Percentiles rank a stretch among this genome's conserved stretches.
These are phyloP conservation scores for Nomia melanderi DNA, from an alignment of 1,140 invertebrate species.

Conservation along the genomic window DNA sequence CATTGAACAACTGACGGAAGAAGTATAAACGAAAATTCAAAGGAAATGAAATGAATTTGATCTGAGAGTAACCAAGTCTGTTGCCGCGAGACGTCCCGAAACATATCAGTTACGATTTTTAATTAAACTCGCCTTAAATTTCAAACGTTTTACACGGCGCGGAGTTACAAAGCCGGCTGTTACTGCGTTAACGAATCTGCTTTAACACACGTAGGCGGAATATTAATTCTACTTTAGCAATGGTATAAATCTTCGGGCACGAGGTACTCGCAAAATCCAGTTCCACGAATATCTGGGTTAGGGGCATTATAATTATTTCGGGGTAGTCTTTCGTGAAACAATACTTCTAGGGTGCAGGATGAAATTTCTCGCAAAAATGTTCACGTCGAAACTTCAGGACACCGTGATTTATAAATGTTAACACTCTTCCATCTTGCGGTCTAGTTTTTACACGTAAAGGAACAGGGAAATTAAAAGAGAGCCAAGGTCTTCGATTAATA, in stretches of 20 bases:
- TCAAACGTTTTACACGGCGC: not conserved
- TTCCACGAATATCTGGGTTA: not conserved
- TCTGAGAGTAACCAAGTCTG: too few species aligned
- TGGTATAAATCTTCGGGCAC: not conserved
- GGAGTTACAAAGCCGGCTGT: not conserved
- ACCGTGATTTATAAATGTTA: not conserved
- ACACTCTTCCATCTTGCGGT: too few species aligned
- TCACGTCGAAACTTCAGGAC: not conserved
- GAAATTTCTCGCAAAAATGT: not conserved
- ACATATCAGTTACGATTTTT: not conserved
- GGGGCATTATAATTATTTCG: conserved; percentile 2
- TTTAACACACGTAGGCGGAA: not conserved
- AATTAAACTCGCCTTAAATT: not conserved
- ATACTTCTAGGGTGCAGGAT: not conserved
- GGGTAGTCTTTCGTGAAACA: not conserved
- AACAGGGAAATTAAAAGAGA: too few species aligned
- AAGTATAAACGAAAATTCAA: too few species aligned
- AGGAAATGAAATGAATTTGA: too few species aligned
- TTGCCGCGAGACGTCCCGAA: not conserved
- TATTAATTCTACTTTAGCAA: not conserved
- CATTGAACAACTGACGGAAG: too few species aligned
- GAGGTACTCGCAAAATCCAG: not conserved
- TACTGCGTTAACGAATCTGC: not conserved
- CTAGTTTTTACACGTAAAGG: too few species aligned
- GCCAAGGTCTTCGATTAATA: too few species aligned